These are phyloP conservation scores for Cydia fagiglandana DNA, from an alignment of 1,140 invertebrate species.

Conservation along the genomic window DNA sequence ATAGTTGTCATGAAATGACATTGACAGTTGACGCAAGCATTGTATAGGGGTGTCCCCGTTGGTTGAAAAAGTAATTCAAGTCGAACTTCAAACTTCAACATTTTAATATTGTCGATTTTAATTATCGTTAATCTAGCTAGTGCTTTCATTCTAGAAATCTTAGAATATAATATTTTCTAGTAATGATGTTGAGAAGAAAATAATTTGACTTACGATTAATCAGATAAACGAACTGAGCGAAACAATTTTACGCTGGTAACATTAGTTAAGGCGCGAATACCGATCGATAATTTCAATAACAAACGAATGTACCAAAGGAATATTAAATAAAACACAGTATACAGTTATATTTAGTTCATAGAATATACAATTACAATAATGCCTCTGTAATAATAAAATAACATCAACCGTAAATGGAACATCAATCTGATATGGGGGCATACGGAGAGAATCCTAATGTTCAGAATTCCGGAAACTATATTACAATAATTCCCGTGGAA, in stretches of 20 bases:
- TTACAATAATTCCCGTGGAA: constrained; percentile 77
- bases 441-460: constrained; percentile 72
- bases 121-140: not conserved
- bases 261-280: constrained; percentile 46
- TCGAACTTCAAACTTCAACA: not conserved
- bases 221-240: not conserved
- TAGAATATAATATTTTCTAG: too few relatives aligned
- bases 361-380: constrained; percentile 8
- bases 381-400: constrained; percentile 37
- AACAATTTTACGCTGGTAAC: constrained; percentile 37
- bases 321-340: not conserved
- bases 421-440: constrained; percentile 69
- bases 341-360: constrained; percentile 23
- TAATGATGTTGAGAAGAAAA: too few relatives aligned
- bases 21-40: constrained; percentile 15
- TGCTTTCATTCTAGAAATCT: not conserved
- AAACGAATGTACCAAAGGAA: not conserved
- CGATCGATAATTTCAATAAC: constrained; percentile 59
- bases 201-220: too few relatives aligned
- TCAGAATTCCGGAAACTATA: constrained; percentile 75
- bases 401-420: constrained; percentile 56
- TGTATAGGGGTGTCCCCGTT: not conserved
- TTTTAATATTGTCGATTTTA: too few relatives aligned
- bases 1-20: not conserved
- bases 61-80: not conserved